phyloP scores from a whole-genome alignment of 2,797 vertebrate genomes.

The Sebastes alutus region DNA sequence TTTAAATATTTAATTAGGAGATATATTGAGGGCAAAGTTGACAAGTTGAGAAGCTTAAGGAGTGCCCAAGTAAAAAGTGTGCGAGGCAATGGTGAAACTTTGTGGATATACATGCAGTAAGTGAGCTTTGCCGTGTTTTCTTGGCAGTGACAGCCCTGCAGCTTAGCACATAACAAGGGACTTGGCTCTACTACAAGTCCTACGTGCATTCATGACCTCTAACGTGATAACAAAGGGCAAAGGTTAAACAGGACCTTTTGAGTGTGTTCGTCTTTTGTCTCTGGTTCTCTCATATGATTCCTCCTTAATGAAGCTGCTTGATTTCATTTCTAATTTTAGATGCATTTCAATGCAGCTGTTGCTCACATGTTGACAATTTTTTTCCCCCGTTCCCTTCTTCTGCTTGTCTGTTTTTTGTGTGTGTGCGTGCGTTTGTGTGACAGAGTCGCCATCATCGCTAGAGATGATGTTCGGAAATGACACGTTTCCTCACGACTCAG shows the following conservation, averaged over 20 bases:
- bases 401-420: not conserved
- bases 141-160: not conserved
- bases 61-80: too few relatives aligned
- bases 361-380: conserved; percentile 16
- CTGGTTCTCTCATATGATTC: not conserved
- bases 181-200: not conserved
- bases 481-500: conserved; percentile 86
- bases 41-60: too few relatives aligned
- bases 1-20: too few relatives aligned
- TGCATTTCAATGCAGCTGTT: conserved; percentile 20
- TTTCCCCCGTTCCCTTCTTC: not conserved
- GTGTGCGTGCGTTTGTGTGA: conserved; percentile 1
- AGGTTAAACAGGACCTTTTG: conserved; percentile 1
- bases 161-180: not conserved
- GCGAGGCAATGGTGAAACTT: not conserved
- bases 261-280: not conserved
- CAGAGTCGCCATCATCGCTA: conserved; percentile 27
- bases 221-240: not conserved
- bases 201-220: not conserved
- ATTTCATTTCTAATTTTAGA: conserved; percentile 15
- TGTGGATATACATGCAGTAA: not conserved
- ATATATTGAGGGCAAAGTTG: too few relatives aligned
- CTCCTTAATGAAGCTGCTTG: not conserved
- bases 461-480: conserved; percentile 80
- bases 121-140: not conserved